Evolutionary conservation across 2,113 vertebrate genomes (phyloP).

Genomic region (Silurus meridionalis): DNA sequence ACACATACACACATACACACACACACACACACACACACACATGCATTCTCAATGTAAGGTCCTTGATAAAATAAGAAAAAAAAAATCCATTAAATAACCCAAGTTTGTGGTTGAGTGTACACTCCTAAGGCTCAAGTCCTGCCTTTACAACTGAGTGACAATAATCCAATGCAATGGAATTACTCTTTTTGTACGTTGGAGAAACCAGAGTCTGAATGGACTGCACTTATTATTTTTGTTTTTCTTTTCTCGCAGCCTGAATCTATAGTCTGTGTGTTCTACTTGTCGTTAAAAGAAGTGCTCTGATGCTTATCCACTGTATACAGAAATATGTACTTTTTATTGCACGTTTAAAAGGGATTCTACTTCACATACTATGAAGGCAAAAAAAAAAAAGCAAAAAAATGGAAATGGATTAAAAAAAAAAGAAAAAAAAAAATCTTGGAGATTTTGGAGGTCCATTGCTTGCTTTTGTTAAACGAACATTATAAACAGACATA

Average conservation of each 20-base stretch:
- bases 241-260: conserved; percentile 67
- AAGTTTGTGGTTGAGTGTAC: conserved; percentile 69
- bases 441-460: conserved; percentile 75
- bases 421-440: conserved; percentile 70
- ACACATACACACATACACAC: conserved; percentile 54
- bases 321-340: conserved; percentile 94
- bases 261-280: conserved; percentile 97
- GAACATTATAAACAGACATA: conserved; percentile 64
- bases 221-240: conserved; percentile 68
- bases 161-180: conserved; percentile 80
- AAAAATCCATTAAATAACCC: background rate
- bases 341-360: conserved; percentile 96
- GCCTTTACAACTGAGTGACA: conserved; percentile 70
- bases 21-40: conserved; percentile 42
- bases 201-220: conserved; percentile 77
- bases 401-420: conserved; percentile 58
- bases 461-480: conserved; percentile 82
- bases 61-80: conserved; percentile 23
- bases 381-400: conserved; percentile 66
- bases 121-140: conserved; percentile 63
- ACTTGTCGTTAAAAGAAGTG: conserved; percentile 88
- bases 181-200: conserved; percentile 76
- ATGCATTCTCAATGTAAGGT: conserved; percentile 44
- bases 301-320: conserved; percentile 96
- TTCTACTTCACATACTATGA: conserved; percentile 79